These are phyloP conservation scores for Drosophila pseudoobscura DNA, from an alignment of 1,140 invertebrate species.

Conservation along the genomic window DNA sequence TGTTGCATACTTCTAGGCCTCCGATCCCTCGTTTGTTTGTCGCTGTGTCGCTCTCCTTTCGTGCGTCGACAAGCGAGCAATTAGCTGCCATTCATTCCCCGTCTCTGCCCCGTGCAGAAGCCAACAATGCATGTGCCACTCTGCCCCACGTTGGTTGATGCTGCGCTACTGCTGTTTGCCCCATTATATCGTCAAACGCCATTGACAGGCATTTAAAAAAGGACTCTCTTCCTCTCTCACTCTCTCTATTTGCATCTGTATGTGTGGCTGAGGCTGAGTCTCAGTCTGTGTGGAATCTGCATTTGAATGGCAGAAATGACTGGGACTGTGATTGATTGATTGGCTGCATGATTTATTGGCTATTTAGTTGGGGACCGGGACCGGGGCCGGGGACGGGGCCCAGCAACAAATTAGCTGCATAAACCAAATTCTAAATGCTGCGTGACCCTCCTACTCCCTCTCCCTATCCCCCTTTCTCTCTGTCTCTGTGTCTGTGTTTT, in stretches of 20 bases:
- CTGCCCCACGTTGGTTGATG: background rate
- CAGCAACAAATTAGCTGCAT: slow-evolving; percentile 67
- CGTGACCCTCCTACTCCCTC: slow-evolving; percentile 25
- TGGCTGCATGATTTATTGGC: slow-evolving; percentile 78
- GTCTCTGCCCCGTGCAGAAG: background rate
- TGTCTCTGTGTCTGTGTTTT: slow-evolving; percentile 6
- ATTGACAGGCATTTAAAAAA: slow-evolving; percentile 57
- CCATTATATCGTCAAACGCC: slow-evolving; percentile 48
- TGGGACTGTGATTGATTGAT: slow-evolving; percentile 60
- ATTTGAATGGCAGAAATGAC: slow-evolving; percentile 52
- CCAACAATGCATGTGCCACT: slow-evolving; percentile 20
- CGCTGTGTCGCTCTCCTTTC: slow-evolving; percentile 15
- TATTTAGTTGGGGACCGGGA: slow-evolving; percentile 59
- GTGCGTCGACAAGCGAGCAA: slow-evolving; percentile 35
- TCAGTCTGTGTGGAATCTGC: slow-evolving; percentile 26
- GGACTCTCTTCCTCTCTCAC: slow-evolving; percentile 5
- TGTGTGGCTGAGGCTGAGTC: background rate
- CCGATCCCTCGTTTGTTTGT: background rate
- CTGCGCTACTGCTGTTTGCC: background rate
- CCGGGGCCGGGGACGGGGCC: background rate
- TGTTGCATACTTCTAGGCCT: slow-evolving; percentile 17
- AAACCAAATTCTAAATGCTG: slow-evolving; percentile 66
- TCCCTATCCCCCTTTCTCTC: background rate
- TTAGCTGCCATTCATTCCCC: slow-evolving; percentile 47
- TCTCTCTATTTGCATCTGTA: background rate